A percentile compares a stretch with the other conserved stretches of the same genome.
These are phyloP conservation scores for Zaprionus lineosus DNA, from an alignment of 2,888 invertebrate species.

Conservation along the genomic window DNA sequence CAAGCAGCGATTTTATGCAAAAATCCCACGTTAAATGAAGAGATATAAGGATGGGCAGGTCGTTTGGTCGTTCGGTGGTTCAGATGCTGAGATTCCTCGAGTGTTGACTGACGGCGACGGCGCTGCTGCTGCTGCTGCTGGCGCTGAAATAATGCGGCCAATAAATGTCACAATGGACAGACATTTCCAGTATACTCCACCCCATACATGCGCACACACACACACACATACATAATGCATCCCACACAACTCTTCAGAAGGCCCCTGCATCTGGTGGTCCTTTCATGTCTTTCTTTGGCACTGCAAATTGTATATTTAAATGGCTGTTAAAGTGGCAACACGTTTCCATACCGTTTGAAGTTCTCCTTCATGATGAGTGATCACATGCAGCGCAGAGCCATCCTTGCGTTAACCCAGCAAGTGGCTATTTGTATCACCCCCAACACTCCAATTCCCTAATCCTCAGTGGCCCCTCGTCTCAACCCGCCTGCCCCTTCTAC, in stretches of 20 bases:
- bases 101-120: constrained; percentile 65
- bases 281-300: constrained; percentile 65
- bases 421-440: too few relatives aligned
- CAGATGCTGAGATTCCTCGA: constrained; percentile 51
- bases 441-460: background rate
- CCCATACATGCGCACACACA: background rate
- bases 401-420: background rate
- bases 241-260: background rate
- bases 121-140: constrained; percentile 63
- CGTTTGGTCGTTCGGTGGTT: too few relatives aligned
- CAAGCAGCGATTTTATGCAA: constrained; percentile 66
- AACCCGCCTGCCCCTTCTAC: background rate
- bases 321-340: constrained; percentile 79
- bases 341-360: constrained; percentile 74
- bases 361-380: constrained; percentile 53
- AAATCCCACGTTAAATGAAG: constrained; percentile 38
- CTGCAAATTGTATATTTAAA: constrained; percentile 73
- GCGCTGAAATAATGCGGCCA: constrained; percentile 75
- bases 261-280: too few relatives aligned
- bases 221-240: background rate
- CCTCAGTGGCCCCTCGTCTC: background rate
- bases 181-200: too few relatives aligned
- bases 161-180: constrained; percentile 75
- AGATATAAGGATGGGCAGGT: background rate
- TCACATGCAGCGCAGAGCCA: constrained; percentile 46